Evolutionary conservation across 2,797 vertebrate genomes (phyloP), one percentile per base, ranked within the genome.

Genomic region (Podarcis siculus): DNA sequence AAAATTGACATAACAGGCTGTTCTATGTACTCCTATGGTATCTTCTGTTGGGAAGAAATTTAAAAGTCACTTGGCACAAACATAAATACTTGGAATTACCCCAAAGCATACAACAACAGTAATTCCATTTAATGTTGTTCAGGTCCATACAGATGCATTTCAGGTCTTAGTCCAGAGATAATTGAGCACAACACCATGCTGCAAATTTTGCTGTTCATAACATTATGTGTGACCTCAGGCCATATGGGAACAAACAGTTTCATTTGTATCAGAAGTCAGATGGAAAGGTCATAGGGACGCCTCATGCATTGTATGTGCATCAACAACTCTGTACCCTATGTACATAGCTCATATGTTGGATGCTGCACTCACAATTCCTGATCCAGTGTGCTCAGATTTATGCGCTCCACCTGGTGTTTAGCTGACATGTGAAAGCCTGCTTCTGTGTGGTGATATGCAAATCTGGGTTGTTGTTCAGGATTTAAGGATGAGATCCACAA

Each of bases 401-500:
- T 79, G 49, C 4, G 10, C 19, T 58, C 30, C 10, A 49, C 13
- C 30, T 8, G 21, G 2, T n/a, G 4, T 69, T 9, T 35, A 27
- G 15, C 25, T 66, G 12, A 35, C 35, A 64, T 2, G 25, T 27
- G 10, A 61, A 66, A 66, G 5, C 35, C n/a, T 55, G 30, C 17
- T 64, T 81, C 21, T 72, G 25, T 3, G 55, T 55, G 45, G 5
- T 64, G 17, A 72, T 72, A 8, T 27, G 15, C 32, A 5, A 15
- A 21, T 49, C 49, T 58, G 17, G 79, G 37, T 80, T 37, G 5
- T 27, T 82, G 39, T 90, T 90, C 67, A 67, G 15, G n/a, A 66
- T 89, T 69, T 0, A 79, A 1, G 13, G 84, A 30, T 61, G 82
- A 85, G 80, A 88, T 21, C 89, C 49, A 55, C 3, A 90, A 86